Base-by-base conservation (phyloP, 2,797 vertebrate genomes). In the Darevskia nairensis region DNA sequence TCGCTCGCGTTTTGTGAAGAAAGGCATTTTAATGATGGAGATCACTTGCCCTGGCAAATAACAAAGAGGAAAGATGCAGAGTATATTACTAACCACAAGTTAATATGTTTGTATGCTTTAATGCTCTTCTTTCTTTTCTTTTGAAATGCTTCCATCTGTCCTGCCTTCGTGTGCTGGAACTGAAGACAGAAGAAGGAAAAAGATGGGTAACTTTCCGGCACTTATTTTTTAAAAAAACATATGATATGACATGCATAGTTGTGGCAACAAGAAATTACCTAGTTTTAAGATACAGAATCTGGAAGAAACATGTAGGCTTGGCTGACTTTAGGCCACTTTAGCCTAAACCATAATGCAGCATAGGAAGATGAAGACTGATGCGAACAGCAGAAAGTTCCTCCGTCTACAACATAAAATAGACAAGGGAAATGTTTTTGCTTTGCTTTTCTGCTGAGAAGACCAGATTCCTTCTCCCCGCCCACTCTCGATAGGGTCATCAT, bases 161-260 rank as follows among this genome's bases (percentile, higher is more conserved):
- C 59, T 85, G 84, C 77, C 32, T 69, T 86, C 89, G 46, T 84
- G 8, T 25, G 39, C 86, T 90, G 87, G 50, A 94, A 96, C 94
- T 95, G 96, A 96, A 99, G 98, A 94, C 97, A 98, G 96, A 98
- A 96, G 83, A 97, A 96, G 95, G 97, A 97, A 93, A 95, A 93
- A 93, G 97, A 98, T 85, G 97, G 98, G 98, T 99, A 98, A 98
- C 94, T 94, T 88, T 87, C 85, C 92, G 84, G 5, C n/a, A 90
- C 79, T 89, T 85, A 7, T 88, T 21, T 83, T 59, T 39, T 5
- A 64, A 7, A 64, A 23, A 64, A 6, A 21, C 27, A 50, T 50
- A n/a, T 78, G 46, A 84, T 74, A 72, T 41, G 66, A 68, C 2
- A 76, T 46, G 55, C 64, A 25, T 84, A 75, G 44, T 50, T 88